phyloP scores from a whole-genome alignment of 2,797 vertebrate genomes.

The Trematomus bernacchii region DNA sequence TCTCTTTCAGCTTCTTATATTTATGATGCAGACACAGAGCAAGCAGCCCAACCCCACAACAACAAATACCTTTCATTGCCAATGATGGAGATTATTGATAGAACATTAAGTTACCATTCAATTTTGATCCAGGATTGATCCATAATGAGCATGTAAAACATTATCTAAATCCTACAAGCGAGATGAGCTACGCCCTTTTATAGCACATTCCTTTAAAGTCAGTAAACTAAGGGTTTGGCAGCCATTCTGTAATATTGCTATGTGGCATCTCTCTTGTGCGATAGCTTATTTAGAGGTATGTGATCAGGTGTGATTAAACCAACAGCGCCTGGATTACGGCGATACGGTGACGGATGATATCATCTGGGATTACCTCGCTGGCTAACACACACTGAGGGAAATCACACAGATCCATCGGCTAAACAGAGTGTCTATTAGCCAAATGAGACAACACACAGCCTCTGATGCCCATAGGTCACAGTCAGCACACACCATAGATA shows the following conservation, averaged over 20 bases:
- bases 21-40: neutral
- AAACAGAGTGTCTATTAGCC: conserved; percentile 47
- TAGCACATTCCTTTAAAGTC: neutral
- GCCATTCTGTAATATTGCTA: neutral
- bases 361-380: conserved; percentile 44
- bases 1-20: neutral
- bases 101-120: neutral
- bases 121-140: neutral
- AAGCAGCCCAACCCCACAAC: neutral
- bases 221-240: neutral
- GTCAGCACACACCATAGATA: neutral
- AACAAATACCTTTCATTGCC: conserved; percentile 1
- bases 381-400: conserved; percentile 20
- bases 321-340: conserved; percentile 36
- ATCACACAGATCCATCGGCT: conserved; percentile 29
- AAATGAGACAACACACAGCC: conserved; percentile 48
- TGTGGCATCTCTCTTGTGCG: neutral
- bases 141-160: no score
- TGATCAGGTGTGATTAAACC: conserved; percentile 29
- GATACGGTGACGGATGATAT: conserved; percentile 37
- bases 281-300: conserved; percentile 41
- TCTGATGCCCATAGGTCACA: conserved; percentile 13
- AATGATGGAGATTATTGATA: neutral
- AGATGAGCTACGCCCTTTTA: neutral
- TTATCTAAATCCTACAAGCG: neutral